Base-by-base conservation (phyloP, 2,888 invertebrate genomes). In the Galerucella pusilla region DNA sequence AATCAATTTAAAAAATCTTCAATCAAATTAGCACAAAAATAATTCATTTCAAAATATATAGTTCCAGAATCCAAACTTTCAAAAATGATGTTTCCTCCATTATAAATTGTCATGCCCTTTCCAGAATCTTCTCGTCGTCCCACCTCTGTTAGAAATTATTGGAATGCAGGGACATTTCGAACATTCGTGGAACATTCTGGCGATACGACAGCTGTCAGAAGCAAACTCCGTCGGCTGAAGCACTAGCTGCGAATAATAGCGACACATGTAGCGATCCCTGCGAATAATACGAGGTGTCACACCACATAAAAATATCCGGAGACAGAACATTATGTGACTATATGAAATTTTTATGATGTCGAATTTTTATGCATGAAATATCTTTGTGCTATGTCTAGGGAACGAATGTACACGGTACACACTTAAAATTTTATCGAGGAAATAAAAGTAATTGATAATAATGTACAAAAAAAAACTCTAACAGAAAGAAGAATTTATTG, bases 131-230 rank as follows among this genome's bases (percentile, higher is more conserved):
- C 9, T 9, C 11, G 20, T 16, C 7, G 16, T 57, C 16, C 45
- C 64, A 46, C 64, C 64, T 42, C 46, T 46, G 64, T 16, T 12
- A 14, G 20, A 49, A 65, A 46, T 14, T 42, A 65, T 46, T 45
- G 74, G 60, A 72, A 72, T 72, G 72, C 72, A 85, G 85, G 83
- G 84, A 85, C 85, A 84, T 85, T 87, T 86, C 84, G 84, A 84
- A 84, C 84, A 84, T 85, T 85, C 85, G 74, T 60, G 64, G 59
- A 74, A 72, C 75, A 73, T 75, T 75, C 72, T 66, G 84, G 84
- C 84, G 86, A 87, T 86, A 86, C 86, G 87, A 87, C 88, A 88
- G 88, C 87, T 88, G 88, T 87, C 88, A 88, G 85, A 83, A 85
- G 85, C 87, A 86, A 81, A 84, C 84, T 84, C 82, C 83, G 84